A percentile compares a stretch with the other conserved stretches of the same genome.
These are phyloP conservation scores for Leptinotarsa texana DNA, from an alignment of 1,140 invertebrate genomes.

Conservation along the genomic window DNA sequence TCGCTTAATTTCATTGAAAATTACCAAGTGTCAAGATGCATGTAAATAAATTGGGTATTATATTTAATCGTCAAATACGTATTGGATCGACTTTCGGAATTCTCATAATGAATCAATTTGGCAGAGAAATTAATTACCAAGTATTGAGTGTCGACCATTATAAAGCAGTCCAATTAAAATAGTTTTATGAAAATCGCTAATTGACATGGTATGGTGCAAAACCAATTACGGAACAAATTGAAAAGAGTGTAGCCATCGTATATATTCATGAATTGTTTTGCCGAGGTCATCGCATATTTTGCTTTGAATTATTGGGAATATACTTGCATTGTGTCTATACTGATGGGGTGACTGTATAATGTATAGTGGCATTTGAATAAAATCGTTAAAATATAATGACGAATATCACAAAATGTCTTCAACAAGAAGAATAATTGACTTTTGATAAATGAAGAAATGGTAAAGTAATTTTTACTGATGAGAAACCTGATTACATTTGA, in stretches of 20 bases:
- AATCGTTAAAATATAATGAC: no score
- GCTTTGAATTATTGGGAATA: no score
- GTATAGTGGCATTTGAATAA: no score
- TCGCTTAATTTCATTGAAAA: background rate
- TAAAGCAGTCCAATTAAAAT: conserved; percentile 14
- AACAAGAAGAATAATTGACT: no score
- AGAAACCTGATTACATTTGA: no score
- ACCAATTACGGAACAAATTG: background rate
- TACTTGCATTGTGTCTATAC: no score
- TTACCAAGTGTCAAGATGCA: background rate
- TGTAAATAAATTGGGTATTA: background rate
- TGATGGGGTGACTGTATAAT: no score
- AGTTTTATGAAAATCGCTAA: conserved; percentile 7
- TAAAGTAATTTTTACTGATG: no score
- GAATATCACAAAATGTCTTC: no score
- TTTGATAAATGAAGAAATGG: no score
- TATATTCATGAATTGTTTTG: background rate
- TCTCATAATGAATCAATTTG: conserved; percentile 8
- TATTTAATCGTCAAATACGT: background rate
- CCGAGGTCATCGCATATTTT: no score
- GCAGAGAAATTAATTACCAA: conserved; percentile 11
- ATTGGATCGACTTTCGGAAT: background rate
- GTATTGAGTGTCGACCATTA: background rate
- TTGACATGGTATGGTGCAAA: background rate
- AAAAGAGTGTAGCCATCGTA: background rate